Evolutionary conservation across 2,888 invertebrate species (phyloP).

Genomic region (Petrolisthes cinctipes): DNA sequence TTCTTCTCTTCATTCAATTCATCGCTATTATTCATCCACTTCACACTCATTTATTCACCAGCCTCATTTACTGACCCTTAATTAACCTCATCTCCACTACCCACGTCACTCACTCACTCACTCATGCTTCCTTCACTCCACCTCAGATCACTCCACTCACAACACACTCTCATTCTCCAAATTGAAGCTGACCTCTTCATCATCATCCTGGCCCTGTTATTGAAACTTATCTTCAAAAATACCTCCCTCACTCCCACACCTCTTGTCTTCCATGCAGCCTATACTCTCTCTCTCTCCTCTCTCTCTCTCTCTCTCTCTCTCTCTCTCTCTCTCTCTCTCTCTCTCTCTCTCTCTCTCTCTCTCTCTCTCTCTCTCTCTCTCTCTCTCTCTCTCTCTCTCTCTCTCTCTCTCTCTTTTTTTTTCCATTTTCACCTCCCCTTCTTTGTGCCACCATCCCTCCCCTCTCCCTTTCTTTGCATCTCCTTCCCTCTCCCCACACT

Average conservation of each 20-base stretch:
- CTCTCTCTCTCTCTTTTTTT: neutral
- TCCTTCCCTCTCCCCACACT: constrained; percentile 2
- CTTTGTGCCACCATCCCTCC: neutral
- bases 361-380: constrained; percentile 4
- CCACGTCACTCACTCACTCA: too few species aligned
- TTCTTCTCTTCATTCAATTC: too few species aligned
- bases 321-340: neutral
- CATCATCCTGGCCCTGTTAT: too few species aligned
- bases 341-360: neutral
- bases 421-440: neutral
- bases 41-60: too few species aligned
- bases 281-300: neutral
- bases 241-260: neutral
- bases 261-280: neutral
- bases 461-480: neutral
- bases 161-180: too few species aligned
- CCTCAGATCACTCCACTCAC: too few species aligned
- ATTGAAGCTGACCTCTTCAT: too few species aligned
- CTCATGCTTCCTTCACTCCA: too few species aligned
- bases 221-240: neutral
- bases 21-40: too few species aligned
- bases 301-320: constrained; percentile 4
- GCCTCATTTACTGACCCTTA: too few species aligned
- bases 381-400: constrained; percentile 9
- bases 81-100: too few species aligned